Evolutionary conservation across 92 coral and sea anemone genomes (phyloP).

Genomic region (Pocillopora grandis): DNA sequence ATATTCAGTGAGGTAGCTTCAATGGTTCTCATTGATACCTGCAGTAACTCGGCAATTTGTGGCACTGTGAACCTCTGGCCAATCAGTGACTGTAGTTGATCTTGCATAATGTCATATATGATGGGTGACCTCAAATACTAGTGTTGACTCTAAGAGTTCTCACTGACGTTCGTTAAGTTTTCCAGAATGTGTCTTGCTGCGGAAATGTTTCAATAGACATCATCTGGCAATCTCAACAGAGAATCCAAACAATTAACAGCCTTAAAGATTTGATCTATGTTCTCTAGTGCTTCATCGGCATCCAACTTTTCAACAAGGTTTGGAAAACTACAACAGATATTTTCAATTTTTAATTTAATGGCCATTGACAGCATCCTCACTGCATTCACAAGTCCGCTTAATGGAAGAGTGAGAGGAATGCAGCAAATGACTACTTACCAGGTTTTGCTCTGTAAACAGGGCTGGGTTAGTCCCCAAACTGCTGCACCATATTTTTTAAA

Average conservation of each 20-base stretch:
- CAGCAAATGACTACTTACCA: background rate
- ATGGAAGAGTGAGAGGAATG: background rate
- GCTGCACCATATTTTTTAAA: too few species aligned
- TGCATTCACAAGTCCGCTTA: constrained; percentile 17
- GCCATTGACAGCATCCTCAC: constrained; percentile 17
- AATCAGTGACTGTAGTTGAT: constrained; percentile 17
- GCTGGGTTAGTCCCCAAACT: too few species aligned
- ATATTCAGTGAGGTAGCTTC: constrained; percentile 56
- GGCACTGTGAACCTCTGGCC: constrained; percentile 12
- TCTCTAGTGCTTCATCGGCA: constrained; percentile 13
- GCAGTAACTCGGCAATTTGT: constrained; percentile 15
- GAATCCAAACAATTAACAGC: constrained; percentile 53
- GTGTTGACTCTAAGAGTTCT: constrained; percentile 16
- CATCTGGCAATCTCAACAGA: constrained; percentile 31
- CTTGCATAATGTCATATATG: constrained; percentile 17
- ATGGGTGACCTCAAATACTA: constrained; percentile 22
- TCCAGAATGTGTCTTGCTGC: constrained; percentile 36
- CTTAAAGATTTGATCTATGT: constrained; percentile 28
- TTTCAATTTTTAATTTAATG: background rate
- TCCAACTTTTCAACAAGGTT: constrained; percentile 19
- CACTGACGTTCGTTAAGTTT: constrained; percentile 11
- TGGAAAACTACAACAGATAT: constrained; percentile 23
- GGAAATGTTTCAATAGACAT: constrained; percentile 39
- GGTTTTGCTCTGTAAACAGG: too few species aligned
- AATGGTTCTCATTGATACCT: constrained; percentile 41